phyloP scores from a whole-genome alignment of 37 sponge, comb jelly and placozoan species.

The Amphimedon queenslandica region DNA sequence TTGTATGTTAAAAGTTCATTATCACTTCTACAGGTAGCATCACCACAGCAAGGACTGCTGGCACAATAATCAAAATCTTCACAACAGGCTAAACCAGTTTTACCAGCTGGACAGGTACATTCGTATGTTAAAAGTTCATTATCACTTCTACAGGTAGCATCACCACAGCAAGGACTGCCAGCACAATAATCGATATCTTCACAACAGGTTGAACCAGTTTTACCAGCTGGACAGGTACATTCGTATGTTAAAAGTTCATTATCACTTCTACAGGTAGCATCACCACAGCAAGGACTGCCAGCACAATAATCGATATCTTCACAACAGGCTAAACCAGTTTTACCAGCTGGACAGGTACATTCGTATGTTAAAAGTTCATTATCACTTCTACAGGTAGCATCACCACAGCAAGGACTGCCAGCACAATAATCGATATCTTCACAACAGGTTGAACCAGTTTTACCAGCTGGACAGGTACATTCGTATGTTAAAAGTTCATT shows the following conservation, averaged over 20 bases:
- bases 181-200: not conserved
- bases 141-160: not conserved
- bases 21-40: not conserved
- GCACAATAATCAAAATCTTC: not conserved
- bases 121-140: not conserved
- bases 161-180: not conserved
- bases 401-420: not conserved
- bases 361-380: not conserved
- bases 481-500: not conserved
- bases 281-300: not conserved
- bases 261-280: not conserved
- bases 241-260: not conserved
- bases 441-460: constrained; percentile 2
- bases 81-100: not conserved
- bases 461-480: not conserved
- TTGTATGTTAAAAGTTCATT: not conserved
- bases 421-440: not conserved
- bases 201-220: constrained; percentile 1
- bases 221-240: not conserved
- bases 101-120: not conserved
- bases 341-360: not conserved
- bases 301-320: not conserved
- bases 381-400: not conserved
- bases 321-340: not conserved
- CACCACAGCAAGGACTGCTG: not conserved